phyloP scores from a whole-genome alignment of 2,888 invertebrate species.

The Eupithecia exiguata region DNA sequence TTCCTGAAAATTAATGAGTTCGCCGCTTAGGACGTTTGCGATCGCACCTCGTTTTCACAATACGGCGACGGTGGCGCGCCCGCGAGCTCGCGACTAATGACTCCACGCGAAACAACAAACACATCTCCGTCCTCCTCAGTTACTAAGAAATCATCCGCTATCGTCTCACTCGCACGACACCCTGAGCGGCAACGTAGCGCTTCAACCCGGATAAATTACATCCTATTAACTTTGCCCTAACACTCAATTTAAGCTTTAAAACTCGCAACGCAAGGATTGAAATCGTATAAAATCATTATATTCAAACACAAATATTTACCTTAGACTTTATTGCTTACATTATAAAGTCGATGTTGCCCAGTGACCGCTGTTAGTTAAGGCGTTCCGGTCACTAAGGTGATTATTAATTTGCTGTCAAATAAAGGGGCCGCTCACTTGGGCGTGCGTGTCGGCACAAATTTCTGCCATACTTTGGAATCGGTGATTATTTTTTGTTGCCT shows the following conservation, averaged over 20 bases:
- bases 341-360: constrained; percentile 74
- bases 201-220: constrained; percentile 82
- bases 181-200: constrained; percentile 79
- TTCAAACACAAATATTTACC: constrained; percentile 65
- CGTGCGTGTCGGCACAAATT: constrained; percentile 83
- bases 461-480: constrained; percentile 83
- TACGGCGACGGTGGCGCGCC: constrained; percentile 68
- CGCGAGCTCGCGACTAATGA: constrained; percentile 73
- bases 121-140: constrained; percentile 64
- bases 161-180: constrained; percentile 69
- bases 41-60: constrained; percentile 74
- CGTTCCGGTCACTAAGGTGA: constrained; percentile 70
- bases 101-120: constrained; percentile 68
- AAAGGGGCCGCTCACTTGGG: constrained; percentile 84
- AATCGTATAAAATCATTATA: constrained; percentile 73
- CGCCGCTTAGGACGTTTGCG: constrained; percentile 76
- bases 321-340: constrained; percentile 69
- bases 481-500: constrained; percentile 80
- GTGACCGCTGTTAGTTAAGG: constrained; percentile 64
- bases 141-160: constrained; percentile 34
- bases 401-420: constrained; percentile 85
- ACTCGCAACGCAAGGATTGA: constrained; percentile 76
- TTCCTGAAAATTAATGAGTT: constrained; percentile 82
- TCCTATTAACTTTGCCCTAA: constrained; percentile 80
- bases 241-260: constrained; percentile 81